phyloP scores from a whole-genome alignment of 2,797 vertebrate genomes.

The Manis pentadactyla region DNA sequence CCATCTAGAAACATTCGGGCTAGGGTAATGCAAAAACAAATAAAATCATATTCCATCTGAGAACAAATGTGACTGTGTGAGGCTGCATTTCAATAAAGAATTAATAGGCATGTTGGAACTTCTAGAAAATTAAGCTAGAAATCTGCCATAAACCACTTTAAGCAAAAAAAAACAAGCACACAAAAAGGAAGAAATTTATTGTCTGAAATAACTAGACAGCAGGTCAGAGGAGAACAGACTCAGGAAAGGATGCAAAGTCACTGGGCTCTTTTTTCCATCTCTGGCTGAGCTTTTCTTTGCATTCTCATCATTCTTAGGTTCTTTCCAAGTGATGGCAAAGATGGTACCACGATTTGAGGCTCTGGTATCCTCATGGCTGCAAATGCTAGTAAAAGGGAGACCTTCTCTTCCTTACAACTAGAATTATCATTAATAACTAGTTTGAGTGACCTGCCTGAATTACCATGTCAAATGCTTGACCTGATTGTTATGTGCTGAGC shows the following conservation, averaged over 20 bases:
- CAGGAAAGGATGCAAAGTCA: neutral
- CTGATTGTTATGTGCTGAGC: neutral
- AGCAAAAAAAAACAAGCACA: neutral
- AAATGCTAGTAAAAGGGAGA: neutral
- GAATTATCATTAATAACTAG: neutral
- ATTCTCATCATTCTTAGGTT: neutral
- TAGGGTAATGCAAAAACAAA: slow-evolving; percentile 47
- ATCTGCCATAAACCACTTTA: neutral
- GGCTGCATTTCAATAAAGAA: slow-evolving; percentile 72
- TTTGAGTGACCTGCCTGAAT: neutral
- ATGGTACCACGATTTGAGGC: too few relatives aligned
- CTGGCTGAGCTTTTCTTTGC: neutral
- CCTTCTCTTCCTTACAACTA: neutral
- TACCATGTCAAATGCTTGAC: neutral
- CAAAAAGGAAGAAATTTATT: neutral
- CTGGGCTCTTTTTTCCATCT: neutral
- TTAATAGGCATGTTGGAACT: slow-evolving; percentile 52
- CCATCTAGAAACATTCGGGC: neutral
- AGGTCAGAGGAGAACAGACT: neutral
- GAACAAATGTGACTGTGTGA: slow-evolving; percentile 72
- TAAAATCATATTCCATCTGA: slow-evolving; percentile 49
- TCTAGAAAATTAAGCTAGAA: slow-evolving; percentile 11
- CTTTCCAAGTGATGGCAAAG: neutral
- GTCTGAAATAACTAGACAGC: neutral
- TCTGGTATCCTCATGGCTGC: neutral